Conservation (phyloP, 2,113 vertebrate genomes). For the Seriola aureovittata region DNA sequence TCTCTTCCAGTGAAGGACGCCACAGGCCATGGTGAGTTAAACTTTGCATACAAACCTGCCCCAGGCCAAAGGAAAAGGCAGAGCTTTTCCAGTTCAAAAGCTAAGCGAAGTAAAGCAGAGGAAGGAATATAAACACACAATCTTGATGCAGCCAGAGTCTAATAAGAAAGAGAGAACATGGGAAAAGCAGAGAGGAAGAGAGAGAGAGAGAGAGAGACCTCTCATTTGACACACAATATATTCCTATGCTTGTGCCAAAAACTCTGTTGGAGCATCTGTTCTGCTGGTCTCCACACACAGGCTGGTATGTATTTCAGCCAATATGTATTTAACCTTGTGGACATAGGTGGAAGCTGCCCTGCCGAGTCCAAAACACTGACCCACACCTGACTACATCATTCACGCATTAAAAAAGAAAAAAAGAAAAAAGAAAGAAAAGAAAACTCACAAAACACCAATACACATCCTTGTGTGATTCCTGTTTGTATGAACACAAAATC, state of each 20-base stretch:
- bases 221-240: slow-evolving; percentile 25
- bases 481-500: neutral
- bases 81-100: slow-evolving; percentile 52
- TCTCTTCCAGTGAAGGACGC: slow-evolving; percentile 16
- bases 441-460: neutral
- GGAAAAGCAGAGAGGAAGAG: slow-evolving; percentile 8
- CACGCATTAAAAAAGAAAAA: slow-evolving; percentile 1
- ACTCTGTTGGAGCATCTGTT: slow-evolving; percentile 48
- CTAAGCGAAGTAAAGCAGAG: slow-evolving; percentile 17
- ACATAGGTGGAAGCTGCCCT: slow-evolving; percentile 19
- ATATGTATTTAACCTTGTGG: slow-evolving; percentile 46
- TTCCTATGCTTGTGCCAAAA: slow-evolving; percentile 51
- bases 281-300: slow-evolving; percentile 33
- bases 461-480: neutral
- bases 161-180: slow-evolving; percentile 23
- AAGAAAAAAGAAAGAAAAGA: neutral
- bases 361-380: slow-evolving; percentile 32
- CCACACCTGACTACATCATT: slow-evolving; percentile 27
- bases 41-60: slow-evolving; percentile 40
- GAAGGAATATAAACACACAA: slow-evolving; percentile 48
- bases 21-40: slow-evolving; percentile 18
- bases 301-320: slow-evolving; percentile 23
- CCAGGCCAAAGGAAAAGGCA: slow-evolving; percentile 32
- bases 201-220: slow-evolving; percentile 24
- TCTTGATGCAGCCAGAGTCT: slow-evolving; percentile 32